Evolutionary conservation across 2,888 invertebrate genomes (phyloP).

Genomic region (Polyommatus icarus): DNA sequence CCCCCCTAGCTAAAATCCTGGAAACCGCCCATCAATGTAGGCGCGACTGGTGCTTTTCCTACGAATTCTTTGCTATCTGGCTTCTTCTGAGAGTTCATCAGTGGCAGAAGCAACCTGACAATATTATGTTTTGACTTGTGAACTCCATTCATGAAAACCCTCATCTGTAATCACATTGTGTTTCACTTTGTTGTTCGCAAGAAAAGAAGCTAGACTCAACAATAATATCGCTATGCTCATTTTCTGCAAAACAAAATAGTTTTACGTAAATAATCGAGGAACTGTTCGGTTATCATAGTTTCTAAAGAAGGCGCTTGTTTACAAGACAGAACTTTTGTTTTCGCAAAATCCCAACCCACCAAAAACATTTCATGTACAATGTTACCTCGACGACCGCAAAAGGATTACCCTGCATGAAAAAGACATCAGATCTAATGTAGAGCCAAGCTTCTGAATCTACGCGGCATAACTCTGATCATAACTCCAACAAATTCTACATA

Average conservation of each 20-base stretch:
- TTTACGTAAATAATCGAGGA: not conserved
- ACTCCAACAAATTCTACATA: too few species aligned
- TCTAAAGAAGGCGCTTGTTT: not conserved
- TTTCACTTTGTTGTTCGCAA: not conserved
- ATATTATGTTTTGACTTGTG: conserved; percentile 42
- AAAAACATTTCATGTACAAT: too few species aligned
- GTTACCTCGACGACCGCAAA: too few species aligned
- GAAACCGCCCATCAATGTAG: too few species aligned
- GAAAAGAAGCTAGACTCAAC: not conserved
- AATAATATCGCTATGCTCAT: not conserved
- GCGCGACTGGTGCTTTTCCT: conserved; percentile 33
- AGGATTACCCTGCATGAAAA: too few species aligned
- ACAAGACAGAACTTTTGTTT: not conserved
- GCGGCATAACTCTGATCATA: too few species aligned
- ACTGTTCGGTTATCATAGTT: not conserved
- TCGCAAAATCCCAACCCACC: too few species aligned
- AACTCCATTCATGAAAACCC: conserved; percentile 4
- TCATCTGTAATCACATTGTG: not conserved
- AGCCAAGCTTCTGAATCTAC: too few species aligned
- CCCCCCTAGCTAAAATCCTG: too few species aligned
- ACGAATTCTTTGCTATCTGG: conserved; percentile 30
- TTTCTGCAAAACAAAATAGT: not conserved
- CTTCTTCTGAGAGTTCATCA: conserved; percentile 42
- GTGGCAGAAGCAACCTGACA: conserved; percentile 42
- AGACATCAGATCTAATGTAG: too few species aligned